Conservation (phyloP, 2,888 invertebrate species). For the Tuberolachnus salignus region DNA sequence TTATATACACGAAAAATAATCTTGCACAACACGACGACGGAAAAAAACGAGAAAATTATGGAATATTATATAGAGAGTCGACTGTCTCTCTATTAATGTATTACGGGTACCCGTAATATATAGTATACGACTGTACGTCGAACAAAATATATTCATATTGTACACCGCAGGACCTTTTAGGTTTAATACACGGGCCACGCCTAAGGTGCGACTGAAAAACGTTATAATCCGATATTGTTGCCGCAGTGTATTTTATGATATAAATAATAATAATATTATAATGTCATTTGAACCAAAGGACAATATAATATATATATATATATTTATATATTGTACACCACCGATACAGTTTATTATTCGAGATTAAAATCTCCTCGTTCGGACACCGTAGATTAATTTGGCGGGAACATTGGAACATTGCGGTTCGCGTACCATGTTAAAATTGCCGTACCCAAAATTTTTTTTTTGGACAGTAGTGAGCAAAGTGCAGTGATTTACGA, state of each 20-base stretch:
- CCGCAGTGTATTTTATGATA: background rate
- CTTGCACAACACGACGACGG: background rate
- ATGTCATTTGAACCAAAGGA: conserved; percentile 19
- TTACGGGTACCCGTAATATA: background rate
- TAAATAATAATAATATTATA: conserved; percentile 43
- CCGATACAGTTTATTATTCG: background rate
- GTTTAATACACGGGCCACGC: conserved; percentile 26
- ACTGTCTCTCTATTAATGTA: too few species aligned
- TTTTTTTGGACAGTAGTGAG: background rate
- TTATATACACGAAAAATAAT: conserved; percentile 10
- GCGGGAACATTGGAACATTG: conserved; percentile 2
- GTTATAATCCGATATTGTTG: conserved; percentile 29
- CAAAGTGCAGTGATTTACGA: conserved; percentile 25
- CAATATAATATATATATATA: background rate
- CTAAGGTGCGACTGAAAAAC: conserved; percentile 41
- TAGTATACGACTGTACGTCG: background rate
- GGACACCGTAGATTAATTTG: conserved; percentile 24
- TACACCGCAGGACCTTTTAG: background rate
- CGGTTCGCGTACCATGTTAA: background rate
- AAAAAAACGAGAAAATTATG: conserved; percentile 28
- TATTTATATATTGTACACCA: background rate
- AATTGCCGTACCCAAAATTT: conserved; percentile 26
- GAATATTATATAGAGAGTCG: background rate
- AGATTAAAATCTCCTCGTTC: conserved; percentile 24
- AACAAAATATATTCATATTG: conserved; percentile 2